Evolutionary conservation across 2,888 invertebrate species (phyloP).

Genomic region (Drosophila fulvimacula): DNA sequence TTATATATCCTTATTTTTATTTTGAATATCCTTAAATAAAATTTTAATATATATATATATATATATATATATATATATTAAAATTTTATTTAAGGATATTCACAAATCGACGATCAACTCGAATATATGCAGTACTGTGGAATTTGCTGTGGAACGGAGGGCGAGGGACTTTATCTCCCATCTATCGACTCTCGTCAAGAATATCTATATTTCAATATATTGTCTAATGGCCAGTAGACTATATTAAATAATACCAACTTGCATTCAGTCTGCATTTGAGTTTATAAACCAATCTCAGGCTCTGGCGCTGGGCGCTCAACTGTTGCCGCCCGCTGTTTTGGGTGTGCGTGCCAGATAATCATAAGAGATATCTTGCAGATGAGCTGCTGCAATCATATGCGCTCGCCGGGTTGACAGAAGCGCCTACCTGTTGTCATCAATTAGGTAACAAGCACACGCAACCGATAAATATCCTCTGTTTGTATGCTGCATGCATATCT

Average conservation of each 20-base stretch:
- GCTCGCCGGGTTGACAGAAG: conserved; percentile 74
- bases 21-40: too few relatives aligned
- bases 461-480: conserved; percentile 75
- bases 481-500: conserved; percentile 36
- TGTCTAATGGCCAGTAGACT: neutral
- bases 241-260: neutral
- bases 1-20: too few relatives aligned
- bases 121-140: too few relatives aligned
- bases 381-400: conserved; percentile 44
- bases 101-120: too few relatives aligned
- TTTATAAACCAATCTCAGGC: neutral
- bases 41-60: too few relatives aligned
- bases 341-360: conserved; percentile 64
- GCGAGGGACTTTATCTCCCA: neutral
- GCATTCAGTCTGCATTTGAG: conserved; percentile 2
- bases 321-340: conserved; percentile 60
- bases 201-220: neutral
- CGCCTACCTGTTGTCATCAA: conserved; percentile 84
- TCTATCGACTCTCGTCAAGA: neutral
- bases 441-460: conserved; percentile 84
- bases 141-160: too few relatives aligned
- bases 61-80: too few relatives aligned
- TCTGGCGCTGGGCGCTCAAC: conserved; percentile 6
- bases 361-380: conserved; percentile 50
- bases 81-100: too few relatives aligned